Conservation (phyloP, 2,888 invertebrate genomes). For the Ellobium chinense region DNA sequence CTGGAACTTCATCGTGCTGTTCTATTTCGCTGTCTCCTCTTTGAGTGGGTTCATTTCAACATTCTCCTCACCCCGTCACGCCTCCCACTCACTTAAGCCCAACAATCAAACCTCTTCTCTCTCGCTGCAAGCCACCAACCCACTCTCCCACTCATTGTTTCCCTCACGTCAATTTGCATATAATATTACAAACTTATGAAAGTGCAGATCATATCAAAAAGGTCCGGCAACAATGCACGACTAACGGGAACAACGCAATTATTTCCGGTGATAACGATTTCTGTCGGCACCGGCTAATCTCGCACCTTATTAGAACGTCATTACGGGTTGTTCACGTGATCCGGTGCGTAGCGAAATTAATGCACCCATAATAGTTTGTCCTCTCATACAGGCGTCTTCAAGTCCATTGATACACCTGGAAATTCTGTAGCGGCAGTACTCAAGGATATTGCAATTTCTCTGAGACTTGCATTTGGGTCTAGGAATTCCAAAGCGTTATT, state of each 20-base stretch:
- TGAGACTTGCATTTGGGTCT: no score
- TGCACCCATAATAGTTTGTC: background rate
- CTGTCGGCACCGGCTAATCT: conserved; percentile 22
- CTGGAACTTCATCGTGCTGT: no score
- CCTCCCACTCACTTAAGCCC: background rate
- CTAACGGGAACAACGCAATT: background rate
- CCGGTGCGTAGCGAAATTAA: background rate
- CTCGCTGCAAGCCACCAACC: background rate
- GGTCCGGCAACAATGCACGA: background rate
- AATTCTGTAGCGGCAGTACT: no score
- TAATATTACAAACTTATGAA: background rate
- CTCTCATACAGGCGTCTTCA: no score
- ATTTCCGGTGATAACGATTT: conserved; percentile 25
- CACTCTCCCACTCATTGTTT: background rate
- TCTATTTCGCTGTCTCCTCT: no score
- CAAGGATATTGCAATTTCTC: no score
- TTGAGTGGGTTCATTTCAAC: no score
- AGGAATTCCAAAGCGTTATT: no score
- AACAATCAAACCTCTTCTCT: background rate
- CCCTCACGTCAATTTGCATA: background rate
- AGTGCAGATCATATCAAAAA: background rate
- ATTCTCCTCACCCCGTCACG: no score
- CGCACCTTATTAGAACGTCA: background rate
- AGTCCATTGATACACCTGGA: no score
- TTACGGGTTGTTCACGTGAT: background rate